Base-by-base conservation (phyloP, 2,113 vertebrate genomes). In the Tyto alba region DNA sequence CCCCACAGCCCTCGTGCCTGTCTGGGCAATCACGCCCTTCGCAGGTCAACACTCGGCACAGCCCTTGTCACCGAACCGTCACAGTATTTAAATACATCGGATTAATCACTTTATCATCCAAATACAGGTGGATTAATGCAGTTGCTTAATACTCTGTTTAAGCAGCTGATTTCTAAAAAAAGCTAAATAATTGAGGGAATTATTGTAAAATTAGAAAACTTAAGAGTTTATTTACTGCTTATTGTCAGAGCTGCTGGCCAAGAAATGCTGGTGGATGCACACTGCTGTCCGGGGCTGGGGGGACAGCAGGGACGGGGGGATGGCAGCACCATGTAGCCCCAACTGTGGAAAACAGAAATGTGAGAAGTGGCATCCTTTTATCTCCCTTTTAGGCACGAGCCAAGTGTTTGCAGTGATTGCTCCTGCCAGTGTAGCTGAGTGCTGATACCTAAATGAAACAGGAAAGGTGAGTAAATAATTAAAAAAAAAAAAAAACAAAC, bases 101-200 rank as follows among this genome's bases (percentile, higher is more conserved):
- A 26, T 83, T 95, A 94, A 89, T 94, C 91, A 25, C 93, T 73
- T 95, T 95, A 83, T 96, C 85, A 10, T 22, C 67, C 78, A 41
- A 48, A 66, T 36, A 69, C 90, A 91, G 88, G 85, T 91, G 93
- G 89, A 82, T 88, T 90, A 66, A 57, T 32, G 79, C 55, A 7
- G 50, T 23, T 2, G 1, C 72, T 91, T 94, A 95, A 89, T 93
- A 29, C 89, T 62, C 77, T 57, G 74, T 89, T 93, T 94, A 83
- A 96, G 91, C 82, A 91, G 88, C 45, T 80, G 88, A 48, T 52
- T 66, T 45, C 36, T 55, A 1, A 23, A 50, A 47, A 86, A 59
- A 75, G n/a, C 62, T 79, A 50, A 85, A 43, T 90, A 90, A 95
- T 91, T 72, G 90, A 83, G 48, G 40, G 75, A 85, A 85, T 93